Evolutionary conservation across 2,888 invertebrate species (phyloP), one percentile per base, ranked within the genome.

Genomic region (Dryadula phaetusa): DNA sequence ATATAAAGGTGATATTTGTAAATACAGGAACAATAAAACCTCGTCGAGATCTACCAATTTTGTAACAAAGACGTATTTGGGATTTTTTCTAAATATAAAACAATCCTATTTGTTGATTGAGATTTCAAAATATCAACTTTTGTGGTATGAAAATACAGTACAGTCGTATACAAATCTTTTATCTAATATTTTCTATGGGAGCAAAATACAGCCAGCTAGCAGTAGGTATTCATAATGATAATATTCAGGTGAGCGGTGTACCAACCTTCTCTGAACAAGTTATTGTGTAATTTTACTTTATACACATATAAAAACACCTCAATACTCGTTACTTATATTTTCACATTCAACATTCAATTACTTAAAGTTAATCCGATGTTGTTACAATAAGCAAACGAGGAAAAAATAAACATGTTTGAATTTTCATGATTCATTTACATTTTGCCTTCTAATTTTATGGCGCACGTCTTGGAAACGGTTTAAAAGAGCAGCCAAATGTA

Each of bases 221-320:
- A 28, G 16, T 16, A 28, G 25, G 28, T 32, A 5, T 52, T 1
- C 52, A 52, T 10, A 52, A 32, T 52, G 16, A 52, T 8, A 32
- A 16, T 2, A 14, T n/a, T 28, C 16, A 16, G 52, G 52, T 52
- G 28, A 52, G 16, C 52, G 52, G 52, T 28, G 49, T 16, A 52
- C 25, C 16, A 49, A 52, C 49, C 49, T 49, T 52, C 49, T 52
- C 28, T 52, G 49, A 52, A 52, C 49, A 8, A 52, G 28, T 52
- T 52, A 28, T 52, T 52, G 28, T 28, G 52, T 32, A 52, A 52
- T 32, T 52, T 32, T 28, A 28, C 52, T 32, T 32, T 28, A 18
- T 5, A 32, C 7, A 16, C 10, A 32, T 52, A 52, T 16, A 28
- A 25, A 49, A 3, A 28, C 28, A 52, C 10, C 28, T 16, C 3